Base-by-base conservation (phyloP, 53 echinoderm and acorn worm species). In the Echinarachnius parma region DNA sequence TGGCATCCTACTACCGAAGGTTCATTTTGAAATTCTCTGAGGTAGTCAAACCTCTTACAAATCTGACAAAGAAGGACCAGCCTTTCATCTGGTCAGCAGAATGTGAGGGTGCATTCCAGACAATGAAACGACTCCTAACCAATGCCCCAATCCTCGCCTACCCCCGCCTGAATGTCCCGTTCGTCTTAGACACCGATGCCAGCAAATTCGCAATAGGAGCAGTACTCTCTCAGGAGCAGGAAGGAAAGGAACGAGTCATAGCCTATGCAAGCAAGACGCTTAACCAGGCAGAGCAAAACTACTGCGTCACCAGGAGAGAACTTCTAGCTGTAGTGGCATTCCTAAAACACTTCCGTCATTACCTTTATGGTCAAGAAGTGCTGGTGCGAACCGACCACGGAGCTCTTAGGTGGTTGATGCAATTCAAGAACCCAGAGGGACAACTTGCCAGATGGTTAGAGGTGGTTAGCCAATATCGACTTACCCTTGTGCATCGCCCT, bases 361-460 rank as follows among this genome's bases (percentile, higher is more conserved):
- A 70, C 10, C 22, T 70, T 20, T 70, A 70, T 55, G 75, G 75
- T 1, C 54, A 44, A 21, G 5, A 28, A 14, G 53, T 75, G 10
- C 23, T 1, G 14, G 59, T 55, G 10, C n/a, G 75, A 37, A 58
- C 75, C 13, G 75, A 75, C 15, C 75, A 75, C 59, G 75, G 58
- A 23, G 75, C 75, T 18, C 30, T 75, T 4, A 21, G 75, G 25
- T 75, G 75, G 75, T 36, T 75, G 34, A 19, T 58, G 35, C 21
- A 75, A 3, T 75, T 59, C 16, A 75, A 42, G 63, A 63, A 63
- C 21, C 63, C 63, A 5, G 75, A 75, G 59, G 75, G 75, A 34
- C 75, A 75, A 22, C 15, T 75, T 10, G 75, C 75, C 4, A 36
- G 75, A 57, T 75, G 75, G 59, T 16, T 75, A 18, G 59, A 75